A percentile compares a stretch with the other conserved stretches of the same genome.
phyloP scores from a whole-genome alignment of 2,113 vertebrate genomes.

The Petrocephalus microphthalmus region DNA sequence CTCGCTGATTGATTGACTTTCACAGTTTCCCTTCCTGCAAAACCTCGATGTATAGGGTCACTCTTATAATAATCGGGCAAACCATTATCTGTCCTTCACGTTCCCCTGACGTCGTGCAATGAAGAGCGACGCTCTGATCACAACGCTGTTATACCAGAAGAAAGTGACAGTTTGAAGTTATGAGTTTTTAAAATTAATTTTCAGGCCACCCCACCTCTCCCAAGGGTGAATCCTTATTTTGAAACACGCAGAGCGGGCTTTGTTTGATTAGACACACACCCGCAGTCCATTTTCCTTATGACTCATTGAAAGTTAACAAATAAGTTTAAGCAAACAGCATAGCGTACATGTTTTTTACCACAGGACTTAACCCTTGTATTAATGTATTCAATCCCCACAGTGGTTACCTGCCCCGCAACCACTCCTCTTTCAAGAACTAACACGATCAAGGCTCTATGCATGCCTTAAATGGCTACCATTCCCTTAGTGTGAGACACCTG shows the following conservation, averaged over 20 bases:
- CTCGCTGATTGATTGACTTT: background rate
- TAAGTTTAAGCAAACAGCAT: background rate
- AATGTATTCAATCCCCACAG: background rate
- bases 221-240: background rate
- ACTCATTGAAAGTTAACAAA: background rate
- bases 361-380: background rate
- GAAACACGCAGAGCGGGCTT: background rate
- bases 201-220: background rate
- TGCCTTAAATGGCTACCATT: no score
- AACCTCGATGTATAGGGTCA: background rate
- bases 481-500: background rate
- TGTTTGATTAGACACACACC: conserved; percentile 4
- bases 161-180: background rate
- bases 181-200: background rate
- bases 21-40: background rate
- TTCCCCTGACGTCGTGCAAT: background rate
- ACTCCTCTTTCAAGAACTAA: background rate
- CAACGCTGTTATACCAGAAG: background rate
- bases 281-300: background rate
- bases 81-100: background rate
- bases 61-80: background rate
- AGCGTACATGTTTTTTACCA: background rate
- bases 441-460: background rate
- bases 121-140: background rate
- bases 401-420: background rate